Base-by-base conservation (phyloP, 2,888 invertebrate genomes). In the Dusona sp. region DNA sequence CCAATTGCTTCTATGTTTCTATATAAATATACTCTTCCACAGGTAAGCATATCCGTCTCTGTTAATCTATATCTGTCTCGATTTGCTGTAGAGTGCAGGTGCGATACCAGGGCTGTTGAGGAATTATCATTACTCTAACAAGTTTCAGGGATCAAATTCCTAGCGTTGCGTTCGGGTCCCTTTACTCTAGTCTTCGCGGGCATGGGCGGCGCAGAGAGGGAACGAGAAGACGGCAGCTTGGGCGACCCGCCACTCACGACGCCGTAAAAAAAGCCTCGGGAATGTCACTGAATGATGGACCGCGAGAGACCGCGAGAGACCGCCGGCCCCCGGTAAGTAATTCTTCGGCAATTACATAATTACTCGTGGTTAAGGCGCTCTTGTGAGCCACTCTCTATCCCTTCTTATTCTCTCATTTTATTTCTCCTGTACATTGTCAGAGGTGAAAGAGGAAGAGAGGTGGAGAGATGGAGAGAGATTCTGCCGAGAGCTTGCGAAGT, bases 331-430 rank as follows among this genome's bases (percentile, higher is more conserved):
- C 89, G 89, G 92, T 93, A 93, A 94, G 93, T 94, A 93, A 94
- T 93, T 93, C 93, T 93, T 93, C 92, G 90, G 90, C 93, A 94
- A 94, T 94, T 93, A 94, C 93, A 92, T 93, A 94, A 94, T 94
- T 94, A 93, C 92, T 93, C 92, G 92, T 90, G 91, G 92, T 90
- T 91, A 90, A 88, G 90, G 82, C 88, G 88, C 89, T 89, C 86
- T 86, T 88, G 89, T 81, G 88, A 85, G 36, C 45, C 65, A 61
- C 85, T 67, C 67, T 68, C 54, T 38, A 73, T 54, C 67, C 8
- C 45, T 38, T 51, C 51, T 38, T 22, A n/a, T 79, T 25, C 78
- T 54, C n/a, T 54, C 36, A 38, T 29, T 70, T n/a, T 19, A 11
- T 48, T 25, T 72, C 38, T 19, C 64, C 65, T 2, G 33, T 42